phyloP scores from a whole-genome alignment of 2,888 invertebrate species.

The Enchytraeus crypticus region DNA sequence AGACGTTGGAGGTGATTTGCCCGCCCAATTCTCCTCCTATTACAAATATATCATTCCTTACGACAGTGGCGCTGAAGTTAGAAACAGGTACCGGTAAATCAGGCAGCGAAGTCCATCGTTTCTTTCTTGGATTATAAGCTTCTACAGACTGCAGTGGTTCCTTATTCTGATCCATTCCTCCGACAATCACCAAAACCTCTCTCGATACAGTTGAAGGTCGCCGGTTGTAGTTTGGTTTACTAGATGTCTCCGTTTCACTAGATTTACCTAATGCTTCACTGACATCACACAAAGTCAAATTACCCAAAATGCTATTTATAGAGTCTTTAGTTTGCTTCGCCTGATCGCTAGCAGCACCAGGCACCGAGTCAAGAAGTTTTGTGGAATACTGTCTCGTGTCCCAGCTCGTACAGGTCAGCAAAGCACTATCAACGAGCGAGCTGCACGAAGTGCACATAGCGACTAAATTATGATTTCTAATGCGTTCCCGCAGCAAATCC shows the following conservation, averaged over 20 bases:
- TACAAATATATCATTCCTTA: conserved; percentile 40
- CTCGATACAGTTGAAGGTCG: conserved; percentile 47
- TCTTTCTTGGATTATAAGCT: conserved; percentile 44
- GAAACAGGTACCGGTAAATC: conserved; percentile 38
- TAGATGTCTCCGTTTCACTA: not conserved
- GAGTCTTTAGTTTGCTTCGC: too few species aligned
- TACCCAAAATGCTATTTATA: too few species aligned
- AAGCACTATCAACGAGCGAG: conserved; percentile 36
- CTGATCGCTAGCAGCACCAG: too few species aligned
- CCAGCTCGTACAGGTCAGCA: too few species aligned
- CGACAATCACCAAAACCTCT: conserved; percentile 44
- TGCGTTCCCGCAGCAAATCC: conserved; percentile 31
- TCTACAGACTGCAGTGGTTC: conserved; percentile 39
- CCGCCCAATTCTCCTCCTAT: conserved; percentile 44
- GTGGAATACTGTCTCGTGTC: too few species aligned
- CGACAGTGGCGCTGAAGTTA: conserved; percentile 39
- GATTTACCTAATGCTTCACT: not conserved
- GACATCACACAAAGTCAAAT: too few species aligned
- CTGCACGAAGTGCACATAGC: conserved; percentile 33
- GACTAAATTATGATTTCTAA: conserved; percentile 36
- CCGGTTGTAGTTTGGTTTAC: conserved; percentile 30
- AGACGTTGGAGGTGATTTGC: conserved; percentile 36
- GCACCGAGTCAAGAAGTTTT: too few species aligned
- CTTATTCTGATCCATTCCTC: conserved; percentile 28
- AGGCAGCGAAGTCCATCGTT: conserved; percentile 40